Conservation (phyloP, 2,888 invertebrate species). For the Nasonia oneida region DNA sequence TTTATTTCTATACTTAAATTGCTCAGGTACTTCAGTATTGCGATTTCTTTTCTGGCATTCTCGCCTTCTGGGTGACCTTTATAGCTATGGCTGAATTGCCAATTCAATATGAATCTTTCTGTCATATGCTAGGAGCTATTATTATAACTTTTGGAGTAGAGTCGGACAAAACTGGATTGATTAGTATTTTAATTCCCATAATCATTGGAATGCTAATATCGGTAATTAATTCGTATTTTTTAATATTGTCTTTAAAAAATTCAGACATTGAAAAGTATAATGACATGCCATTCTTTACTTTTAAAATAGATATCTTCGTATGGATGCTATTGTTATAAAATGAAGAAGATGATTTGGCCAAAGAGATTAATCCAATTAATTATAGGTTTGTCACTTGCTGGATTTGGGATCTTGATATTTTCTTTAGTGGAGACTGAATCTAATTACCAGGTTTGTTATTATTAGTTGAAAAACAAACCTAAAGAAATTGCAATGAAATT, state of each 20-base stretch:
- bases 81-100: constrained; percentile 81
- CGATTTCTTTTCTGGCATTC: constrained; percentile 82
- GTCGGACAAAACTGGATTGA: constrained; percentile 80
- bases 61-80: constrained; percentile 83
- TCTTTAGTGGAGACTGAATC: constrained; percentile 82
- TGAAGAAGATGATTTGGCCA: constrained; percentile 68
- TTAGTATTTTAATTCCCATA: constrained; percentile 80
- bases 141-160: constrained; percentile 81
- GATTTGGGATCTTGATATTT: constrained; percentile 80
- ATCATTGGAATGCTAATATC: constrained; percentile 74
- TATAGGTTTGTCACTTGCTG: constrained; percentile 80
- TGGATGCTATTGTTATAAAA: constrained; percentile 68
- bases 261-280: not conserved
- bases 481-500: not conserved
- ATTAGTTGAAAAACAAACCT: constrained; percentile 1
- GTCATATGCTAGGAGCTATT: constrained; percentile 81
- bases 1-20: constrained; percentile 59
- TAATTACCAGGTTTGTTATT: constrained; percentile 80
- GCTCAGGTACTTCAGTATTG: constrained; percentile 81
- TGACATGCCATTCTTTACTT: constrained; percentile 13
- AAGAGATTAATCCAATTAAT: constrained; percentile 70
- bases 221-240: constrained; percentile 67
- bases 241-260: not conserved
- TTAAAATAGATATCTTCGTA: constrained; percentile 69
- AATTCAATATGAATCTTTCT: constrained; percentile 76